Percentiles rank a stretch among this genome's conserved stretches.
These are phyloP conservation scores for Pseudomyrmex pallidus DNA, from an alignment of 1,140 invertebrate species.

Conservation along the genomic window DNA sequence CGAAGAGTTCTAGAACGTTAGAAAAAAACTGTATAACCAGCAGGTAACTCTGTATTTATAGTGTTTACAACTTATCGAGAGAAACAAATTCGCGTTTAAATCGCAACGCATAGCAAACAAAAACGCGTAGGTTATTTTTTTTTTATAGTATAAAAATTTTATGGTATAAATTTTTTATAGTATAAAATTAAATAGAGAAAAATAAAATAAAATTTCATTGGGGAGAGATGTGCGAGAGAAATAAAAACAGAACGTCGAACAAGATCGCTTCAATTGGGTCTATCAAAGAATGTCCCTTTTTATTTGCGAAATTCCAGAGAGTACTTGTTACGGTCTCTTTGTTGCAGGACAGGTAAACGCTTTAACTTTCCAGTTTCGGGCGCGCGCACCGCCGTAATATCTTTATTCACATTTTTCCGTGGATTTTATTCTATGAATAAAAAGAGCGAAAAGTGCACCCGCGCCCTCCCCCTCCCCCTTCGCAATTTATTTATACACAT, in stretches of 20 bases:
- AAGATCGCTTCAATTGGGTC: not conserved
- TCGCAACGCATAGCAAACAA: not conserved
- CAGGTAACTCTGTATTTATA: too few species aligned
- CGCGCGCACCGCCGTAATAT: slow-evolving; percentile 8
- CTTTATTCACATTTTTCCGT: slow-evolving; percentile 39
- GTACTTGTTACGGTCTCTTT: slow-evolving; percentile 11
- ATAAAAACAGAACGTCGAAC: not conserved
- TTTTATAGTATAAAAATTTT: not conserved
- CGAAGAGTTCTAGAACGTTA: not conserved
- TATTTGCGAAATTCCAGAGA: slow-evolving; percentile 21
- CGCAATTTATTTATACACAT: slow-evolving; percentile 3
- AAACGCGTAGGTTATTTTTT: not conserved
- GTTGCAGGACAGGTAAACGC: slow-evolving; percentile 3
- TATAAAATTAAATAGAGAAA: slow-evolving; percentile 4
- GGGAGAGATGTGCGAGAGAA: not conserved
- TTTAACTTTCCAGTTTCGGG: slow-evolving; percentile 27
- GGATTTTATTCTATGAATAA: slow-evolving; percentile 42
- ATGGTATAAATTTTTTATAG: not conserved
- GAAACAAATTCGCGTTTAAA: not conserved
- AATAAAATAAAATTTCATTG: not conserved
- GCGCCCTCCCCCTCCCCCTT: too few species aligned
- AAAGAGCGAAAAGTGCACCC: slow-evolving; percentile 1
- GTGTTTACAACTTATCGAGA: not conserved
- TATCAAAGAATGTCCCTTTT: slow-evolving; percentile 27
- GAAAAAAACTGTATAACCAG: too few species aligned